Evolutionary conservation across 2,888 invertebrate species (phyloP), one percentile per base, ranked within the genome.

Genomic region (Leucania comma): DNA sequence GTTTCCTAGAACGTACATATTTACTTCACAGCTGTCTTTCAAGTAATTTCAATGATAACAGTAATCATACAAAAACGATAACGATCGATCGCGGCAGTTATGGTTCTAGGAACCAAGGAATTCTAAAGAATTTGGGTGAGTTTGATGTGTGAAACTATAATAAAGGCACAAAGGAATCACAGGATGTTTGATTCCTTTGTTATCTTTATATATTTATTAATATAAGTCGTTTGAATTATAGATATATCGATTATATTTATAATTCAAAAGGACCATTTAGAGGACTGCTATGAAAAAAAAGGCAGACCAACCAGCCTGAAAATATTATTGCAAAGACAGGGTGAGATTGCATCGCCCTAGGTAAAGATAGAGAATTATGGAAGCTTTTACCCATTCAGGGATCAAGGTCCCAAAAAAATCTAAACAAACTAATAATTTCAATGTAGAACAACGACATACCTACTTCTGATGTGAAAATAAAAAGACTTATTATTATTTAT

Each of bases 1-100:
- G 75, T 62, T 85, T 86, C 85, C 76, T 75, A 71, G 83, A 83
- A 85, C 29, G 60, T 62, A 63, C 42, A 20, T 42, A 63, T 66
- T 71, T 70, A 72, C 68, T 51, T 66, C 69, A 69, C 81, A 79
- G 78, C 78, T 69, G 72, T 72, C 73, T 80, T 81, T 67, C 57
- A 63, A 68, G 56, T 68, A 69, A 75, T 70, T 82, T 71, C 66
- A 38, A 77, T 62, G 71, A 68, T 80, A 73, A 72, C 67, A 60
- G 53, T 57, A 72, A 82, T 71, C 75, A 74, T 63, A 72, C 58
- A 60, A 66, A 69, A 68, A 66, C 62, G 67, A 75, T 70, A 51
- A 57, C 46, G 51, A 70, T 73, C 69, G 72, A 82, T 82, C 70
- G 66, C 35, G 53, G 53, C 67, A 56, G 77, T 67, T 72, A 67